Percentiles rank a stretch among this genome's conserved stretches.
These are phyloP conservation scores for Keiferia lycopersicella DNA, from an alignment of 2,888 invertebrate species.

Conservation along the genomic window DNA sequence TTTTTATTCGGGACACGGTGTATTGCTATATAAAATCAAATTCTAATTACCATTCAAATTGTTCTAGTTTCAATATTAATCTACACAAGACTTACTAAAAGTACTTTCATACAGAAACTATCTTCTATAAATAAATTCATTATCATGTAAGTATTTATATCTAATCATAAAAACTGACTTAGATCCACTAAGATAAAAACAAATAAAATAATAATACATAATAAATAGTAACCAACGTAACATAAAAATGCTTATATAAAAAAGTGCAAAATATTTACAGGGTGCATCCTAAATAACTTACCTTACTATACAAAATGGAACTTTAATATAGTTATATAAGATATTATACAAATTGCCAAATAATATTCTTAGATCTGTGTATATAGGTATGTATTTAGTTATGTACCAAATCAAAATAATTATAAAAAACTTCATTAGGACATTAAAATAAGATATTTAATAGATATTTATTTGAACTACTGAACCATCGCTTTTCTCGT, in stretches of 20 bases:
- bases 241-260: not conserved
- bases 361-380: no score
- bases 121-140: not conserved
- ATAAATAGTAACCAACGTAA: not conserved
- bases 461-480: no score
- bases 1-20: no score
- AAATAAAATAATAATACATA: not conserved
- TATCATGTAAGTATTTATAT: conserved; percentile 28
- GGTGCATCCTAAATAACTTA: not conserved
- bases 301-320: not conserved
- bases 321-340: not conserved
- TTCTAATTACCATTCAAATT: not conserved
- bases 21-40: no score
- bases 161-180: conserved; percentile 28
- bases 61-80: not conserved
- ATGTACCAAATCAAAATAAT: no score
- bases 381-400: no score
- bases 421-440: no score
- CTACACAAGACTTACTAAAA: not conserved
- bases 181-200: conserved; percentile 28
- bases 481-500: no score
- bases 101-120: not conserved
- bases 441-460: no score
- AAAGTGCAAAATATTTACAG: not conserved
- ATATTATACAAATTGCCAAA: not conserved